Percentiles rank a stretch among this genome's conserved stretches.
Evolutionary conservation across 2,113 vertebrate species (phyloP).

Genomic region (Dasypus novemcinctus): DNA sequence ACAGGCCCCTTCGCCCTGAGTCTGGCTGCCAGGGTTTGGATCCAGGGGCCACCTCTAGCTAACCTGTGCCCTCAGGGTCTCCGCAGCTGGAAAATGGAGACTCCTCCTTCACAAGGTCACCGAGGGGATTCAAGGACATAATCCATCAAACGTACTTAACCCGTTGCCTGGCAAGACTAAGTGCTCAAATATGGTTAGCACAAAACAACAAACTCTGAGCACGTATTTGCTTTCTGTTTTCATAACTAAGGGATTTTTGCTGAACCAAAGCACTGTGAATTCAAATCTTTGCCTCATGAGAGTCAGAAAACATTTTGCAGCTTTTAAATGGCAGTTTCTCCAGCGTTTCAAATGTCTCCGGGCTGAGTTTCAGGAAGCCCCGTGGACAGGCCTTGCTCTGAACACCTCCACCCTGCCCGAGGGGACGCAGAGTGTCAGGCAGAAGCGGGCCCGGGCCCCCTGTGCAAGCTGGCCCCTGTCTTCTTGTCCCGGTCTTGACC

Average conservation of each 20-base stretch:
- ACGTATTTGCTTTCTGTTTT: constrained; percentile 21
- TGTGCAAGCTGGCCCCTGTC: not conserved
- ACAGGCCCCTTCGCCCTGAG: not conserved
- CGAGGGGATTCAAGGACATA: not conserved
- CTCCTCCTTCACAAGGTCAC: not conserved
- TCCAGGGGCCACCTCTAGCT: too few relatives aligned
- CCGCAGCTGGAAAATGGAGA: not conserved
- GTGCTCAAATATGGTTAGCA: not conserved
- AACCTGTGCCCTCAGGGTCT: not conserved
- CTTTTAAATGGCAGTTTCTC: constrained; percentile 10
- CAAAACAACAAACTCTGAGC: not conserved
- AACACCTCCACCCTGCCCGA: not conserved
- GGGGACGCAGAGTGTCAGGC: not conserved
- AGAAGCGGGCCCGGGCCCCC: not conserved
- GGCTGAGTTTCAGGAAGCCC: not conserved
- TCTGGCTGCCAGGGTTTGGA: not conserved
- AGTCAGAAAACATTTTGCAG: not conserved
- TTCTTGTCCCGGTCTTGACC: not conserved
- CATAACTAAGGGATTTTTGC: not conserved
- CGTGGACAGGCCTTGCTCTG: not conserved
- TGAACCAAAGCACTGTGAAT: not conserved
- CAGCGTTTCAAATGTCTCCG: not conserved
- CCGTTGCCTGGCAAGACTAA: not conserved
- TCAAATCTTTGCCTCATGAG: not conserved
- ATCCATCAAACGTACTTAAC: not conserved